phyloP scores from a whole-genome alignment of 2,113 vertebrate species.

The Tautogolabrus adspersus region DNA sequence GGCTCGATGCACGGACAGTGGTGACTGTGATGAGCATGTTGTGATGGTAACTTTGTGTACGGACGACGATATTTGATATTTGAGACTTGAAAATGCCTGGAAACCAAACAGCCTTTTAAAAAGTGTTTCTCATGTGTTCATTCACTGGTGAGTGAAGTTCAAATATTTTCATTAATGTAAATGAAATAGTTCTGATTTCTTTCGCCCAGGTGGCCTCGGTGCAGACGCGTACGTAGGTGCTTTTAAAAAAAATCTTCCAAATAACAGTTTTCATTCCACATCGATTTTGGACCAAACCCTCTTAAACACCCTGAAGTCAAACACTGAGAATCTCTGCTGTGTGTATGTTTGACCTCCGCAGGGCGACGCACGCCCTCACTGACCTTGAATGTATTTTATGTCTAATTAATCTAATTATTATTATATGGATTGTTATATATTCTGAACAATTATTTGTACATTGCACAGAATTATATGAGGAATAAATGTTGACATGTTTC shows the following conservation, averaged over 20 bases:
- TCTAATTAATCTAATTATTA: constrained; percentile 30
- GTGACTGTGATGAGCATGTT: neutral
- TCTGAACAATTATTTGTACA: constrained; percentile 65
- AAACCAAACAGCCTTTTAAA: neutral
- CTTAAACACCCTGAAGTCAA: no score
- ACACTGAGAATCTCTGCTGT: neutral
- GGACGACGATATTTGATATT: neutral
- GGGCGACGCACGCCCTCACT: constrained; percentile 32
- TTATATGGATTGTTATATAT: constrained; percentile 62
- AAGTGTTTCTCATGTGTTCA: constrained; percentile 17
- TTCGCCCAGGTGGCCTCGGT: constrained; percentile 2
- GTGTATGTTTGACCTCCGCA: neutral
- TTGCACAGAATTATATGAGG: constrained; percentile 62
- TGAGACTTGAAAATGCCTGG: neutral
- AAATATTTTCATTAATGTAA: constrained; percentile 3
- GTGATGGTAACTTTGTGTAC: constrained; percentile 16
- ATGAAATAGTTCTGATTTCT: neutral
- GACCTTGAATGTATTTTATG: constrained; percentile 73
- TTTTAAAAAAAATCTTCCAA: neutral
- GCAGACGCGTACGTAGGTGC: neutral
- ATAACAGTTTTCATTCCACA: neutral
- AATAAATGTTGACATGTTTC: constrained; percentile 55
- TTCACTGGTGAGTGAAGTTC: constrained; percentile 1
- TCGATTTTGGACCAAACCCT: neutral
- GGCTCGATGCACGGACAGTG: neutral